A percentile compares a stretch with the other conserved stretches of the same genome.
phyloP scores from a whole-genome alignment of 2,113 vertebrate genomes.

The Myiagra hebetior region DNA sequence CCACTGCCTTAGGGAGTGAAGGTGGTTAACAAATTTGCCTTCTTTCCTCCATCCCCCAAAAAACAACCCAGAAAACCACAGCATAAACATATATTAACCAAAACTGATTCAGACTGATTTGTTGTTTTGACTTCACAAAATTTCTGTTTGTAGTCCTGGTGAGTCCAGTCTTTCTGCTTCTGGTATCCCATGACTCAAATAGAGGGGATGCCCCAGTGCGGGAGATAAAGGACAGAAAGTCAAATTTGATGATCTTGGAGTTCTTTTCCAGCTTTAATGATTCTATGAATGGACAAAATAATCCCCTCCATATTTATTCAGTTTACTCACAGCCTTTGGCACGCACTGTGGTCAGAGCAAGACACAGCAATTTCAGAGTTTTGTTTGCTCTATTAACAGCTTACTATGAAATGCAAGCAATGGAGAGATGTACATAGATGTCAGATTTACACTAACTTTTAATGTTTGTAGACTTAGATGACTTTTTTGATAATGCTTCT shows the following conservation, averaged over 20 bases:
- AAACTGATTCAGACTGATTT: not conserved
- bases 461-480: slow-evolving; percentile 30
- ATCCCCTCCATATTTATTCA: not conserved
- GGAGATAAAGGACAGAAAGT: not conserved
- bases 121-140: not conserved
- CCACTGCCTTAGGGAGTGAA: not conserved
- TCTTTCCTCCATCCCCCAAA: not conserved
- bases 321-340: not conserved
- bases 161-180: not conserved
- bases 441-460: slow-evolving; percentile 47
- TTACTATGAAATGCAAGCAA: not conserved
- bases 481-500: slow-evolving; percentile 28
- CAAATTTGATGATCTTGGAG: not conserved
- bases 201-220: not conserved
- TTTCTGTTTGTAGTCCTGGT: not conserved
- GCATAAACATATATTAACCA: not conserved
- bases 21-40: not conserved
- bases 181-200: fast-evolving
- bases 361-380: not conserved
- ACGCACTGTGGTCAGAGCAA: not conserved
- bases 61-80: not conserved
- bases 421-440: not conserved
- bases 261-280: not conserved
- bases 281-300: not conserved
- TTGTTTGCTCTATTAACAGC: not conserved